Percentiles rank a stretch among this genome's conserved stretches.
Conservation (phyloP, 2,797 vertebrate genomes). For the Manis pentadactyla region DNA sequence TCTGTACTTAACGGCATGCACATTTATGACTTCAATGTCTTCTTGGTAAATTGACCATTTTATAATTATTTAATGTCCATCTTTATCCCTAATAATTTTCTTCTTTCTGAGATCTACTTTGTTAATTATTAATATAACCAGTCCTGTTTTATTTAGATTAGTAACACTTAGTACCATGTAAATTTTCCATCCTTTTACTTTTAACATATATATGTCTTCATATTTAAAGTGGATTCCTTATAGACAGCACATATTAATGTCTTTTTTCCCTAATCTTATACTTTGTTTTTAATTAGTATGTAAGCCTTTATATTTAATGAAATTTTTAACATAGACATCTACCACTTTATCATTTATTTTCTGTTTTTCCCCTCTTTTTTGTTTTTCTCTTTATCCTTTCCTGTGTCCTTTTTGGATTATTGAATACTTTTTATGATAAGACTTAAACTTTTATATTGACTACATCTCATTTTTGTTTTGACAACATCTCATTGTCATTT, state of each 20-base stretch:
- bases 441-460: background rate
- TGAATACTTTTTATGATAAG: background rate
- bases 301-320: background rate
- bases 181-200: background rate
- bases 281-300: background rate
- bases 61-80: background rate
- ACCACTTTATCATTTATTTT: background rate
- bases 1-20: background rate
- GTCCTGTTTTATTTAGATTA: background rate
- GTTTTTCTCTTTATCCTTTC: background rate
- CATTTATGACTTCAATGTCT: background rate
- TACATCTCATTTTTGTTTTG: no score
- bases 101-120: background rate
- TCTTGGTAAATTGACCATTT: background rate
- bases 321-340: background rate
- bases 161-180: no score
- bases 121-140: no score
- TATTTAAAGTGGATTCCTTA: background rate
- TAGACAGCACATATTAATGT: background rate
- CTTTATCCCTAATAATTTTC: background rate
- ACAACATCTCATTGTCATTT: background rate
- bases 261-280: background rate
- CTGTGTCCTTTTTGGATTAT: background rate
- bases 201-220: background rate
- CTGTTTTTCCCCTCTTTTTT: background rate